Evolutionary conservation across 1,140 invertebrate genomes (phyloP), one percentile per base, ranked within the genome.

Genomic region (Bicyclus anynana): DNA sequence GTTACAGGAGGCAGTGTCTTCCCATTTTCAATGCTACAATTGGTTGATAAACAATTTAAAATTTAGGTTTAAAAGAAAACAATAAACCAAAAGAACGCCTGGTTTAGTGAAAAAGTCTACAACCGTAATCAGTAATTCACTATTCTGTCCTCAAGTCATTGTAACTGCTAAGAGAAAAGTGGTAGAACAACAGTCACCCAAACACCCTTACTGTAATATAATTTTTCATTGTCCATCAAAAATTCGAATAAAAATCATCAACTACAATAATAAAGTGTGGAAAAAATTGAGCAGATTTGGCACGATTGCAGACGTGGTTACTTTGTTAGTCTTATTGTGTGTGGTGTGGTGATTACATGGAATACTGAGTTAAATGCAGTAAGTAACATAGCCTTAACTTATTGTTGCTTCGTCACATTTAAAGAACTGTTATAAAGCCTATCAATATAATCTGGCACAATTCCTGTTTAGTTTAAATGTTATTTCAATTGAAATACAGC

Each of bases 211-310:
- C 12, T 21, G 40, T 21, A 21, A 44, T 20, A 44, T 21, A 20
- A 53, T 38, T 46, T 29, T 51, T 51, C 58, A 18, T 49, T 61
- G 20, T n/a, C n/a, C n/a, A n/a, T n/a, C n/a, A 53, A 48, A 58
- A 57, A 46, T 46, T 56, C 47, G 23, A 51, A 47, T 58, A 53
- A 56, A 65, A 60, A 65, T 54, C 35, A 65, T 51, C 58, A 47
- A 16, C 21, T 47, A 26, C 56, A 62, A 62, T 55, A 61, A 58
- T 55, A 61, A 58, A 59, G 16, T 38, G 52, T 61, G 51, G 59
- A 73, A 63, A 74, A 76, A 74, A 72, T 82, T 82, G 77, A 82
- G 79, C 79, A 79, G 63, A 69, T 72, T 77, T 78, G 73, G 59
- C 59, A 61, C 59, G 59, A 51, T 51, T 55, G 47, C 52, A 61